Conservation (phyloP, 2,888 invertebrate genomes). For the Aleiodes testaceus region DNA sequence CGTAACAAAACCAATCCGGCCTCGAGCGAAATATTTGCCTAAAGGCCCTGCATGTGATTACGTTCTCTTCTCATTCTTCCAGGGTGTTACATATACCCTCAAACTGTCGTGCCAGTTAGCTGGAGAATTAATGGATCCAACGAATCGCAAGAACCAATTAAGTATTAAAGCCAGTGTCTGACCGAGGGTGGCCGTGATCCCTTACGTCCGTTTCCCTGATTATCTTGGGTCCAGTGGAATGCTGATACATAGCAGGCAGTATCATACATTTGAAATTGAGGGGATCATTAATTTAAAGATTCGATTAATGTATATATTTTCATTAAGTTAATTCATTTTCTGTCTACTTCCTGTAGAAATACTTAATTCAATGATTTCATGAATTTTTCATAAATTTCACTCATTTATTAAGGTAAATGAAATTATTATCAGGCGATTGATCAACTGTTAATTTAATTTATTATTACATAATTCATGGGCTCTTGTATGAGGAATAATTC, state of each 20-base stretch:
- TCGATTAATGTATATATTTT: not conserved
- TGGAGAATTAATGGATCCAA: slow-evolving; percentile 68
- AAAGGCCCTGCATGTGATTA: not conserved
- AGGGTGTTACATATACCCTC: slow-evolving; percentile 12
- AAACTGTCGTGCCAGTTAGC: slow-evolving; percentile 51
- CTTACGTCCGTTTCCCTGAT: slow-evolving; percentile 36
- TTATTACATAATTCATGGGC: no score
- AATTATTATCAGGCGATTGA: no score
- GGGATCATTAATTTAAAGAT: not conserved
- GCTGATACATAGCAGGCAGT: not conserved
- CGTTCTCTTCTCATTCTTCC: no score
- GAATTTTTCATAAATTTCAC: no score
- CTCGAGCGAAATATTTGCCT: not conserved
- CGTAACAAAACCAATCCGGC: slow-evolving; percentile 4
- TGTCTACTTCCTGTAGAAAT: no score
- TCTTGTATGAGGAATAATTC: no score
- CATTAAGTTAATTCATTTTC: no score
- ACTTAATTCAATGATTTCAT: no score
- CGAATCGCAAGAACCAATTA: slow-evolving; percentile 71
- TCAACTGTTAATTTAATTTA: no score
- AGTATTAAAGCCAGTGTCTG: slow-evolving; percentile 61
- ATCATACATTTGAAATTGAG: not conserved
- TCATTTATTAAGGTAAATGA: no score
- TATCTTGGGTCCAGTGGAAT: slow-evolving; percentile 5
- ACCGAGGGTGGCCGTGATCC: slow-evolving; percentile 44